Evolutionary conservation across 2,888 invertebrate genomes (phyloP).

Genomic region (Epistrophe grossulariae): DNA sequence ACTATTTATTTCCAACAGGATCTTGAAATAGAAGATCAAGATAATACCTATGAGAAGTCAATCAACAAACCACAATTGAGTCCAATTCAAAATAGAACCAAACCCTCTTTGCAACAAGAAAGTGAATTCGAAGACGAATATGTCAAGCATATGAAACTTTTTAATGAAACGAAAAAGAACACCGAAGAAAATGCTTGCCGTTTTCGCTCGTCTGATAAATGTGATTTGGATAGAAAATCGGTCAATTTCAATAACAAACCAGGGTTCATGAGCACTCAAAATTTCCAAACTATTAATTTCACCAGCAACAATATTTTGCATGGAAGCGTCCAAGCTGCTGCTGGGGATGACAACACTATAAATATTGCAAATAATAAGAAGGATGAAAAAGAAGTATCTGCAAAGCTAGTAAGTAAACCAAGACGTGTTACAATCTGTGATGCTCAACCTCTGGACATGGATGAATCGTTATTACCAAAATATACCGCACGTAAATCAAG

Average conservation of each 20-base stretch:
- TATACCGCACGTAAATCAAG: slow-evolving; percentile 40
- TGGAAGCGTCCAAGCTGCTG: background rate
- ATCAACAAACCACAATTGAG: background rate
- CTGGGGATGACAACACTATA: background rate
- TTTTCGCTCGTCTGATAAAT: background rate
- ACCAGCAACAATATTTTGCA: slow-evolving; percentile 21
- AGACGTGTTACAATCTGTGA: slow-evolving; percentile 41
- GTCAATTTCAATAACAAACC: background rate
- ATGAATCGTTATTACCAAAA: slow-evolving; percentile 37
- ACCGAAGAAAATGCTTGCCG: slow-evolving; percentile 9
- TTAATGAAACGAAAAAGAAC: slow-evolving; percentile 36
- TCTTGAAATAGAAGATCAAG: background rate
- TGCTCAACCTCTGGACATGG: slow-evolving; percentile 24
- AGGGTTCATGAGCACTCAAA: background rate
- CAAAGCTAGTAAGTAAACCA: slow-evolving; percentile 25
- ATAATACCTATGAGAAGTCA: background rate
- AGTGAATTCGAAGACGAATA: background rate
- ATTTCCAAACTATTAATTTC: slow-evolving; percentile 25
- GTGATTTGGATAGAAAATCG: background rate
- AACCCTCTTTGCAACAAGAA: background rate
- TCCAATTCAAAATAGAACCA: background rate
- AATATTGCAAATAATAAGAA: background rate
- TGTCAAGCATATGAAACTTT: background rate
- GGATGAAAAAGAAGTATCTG: background rate
- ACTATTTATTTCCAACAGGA: background rate